Conservation (phyloP, 1,140 invertebrate species). For the Drosophila sp. region DNA sequence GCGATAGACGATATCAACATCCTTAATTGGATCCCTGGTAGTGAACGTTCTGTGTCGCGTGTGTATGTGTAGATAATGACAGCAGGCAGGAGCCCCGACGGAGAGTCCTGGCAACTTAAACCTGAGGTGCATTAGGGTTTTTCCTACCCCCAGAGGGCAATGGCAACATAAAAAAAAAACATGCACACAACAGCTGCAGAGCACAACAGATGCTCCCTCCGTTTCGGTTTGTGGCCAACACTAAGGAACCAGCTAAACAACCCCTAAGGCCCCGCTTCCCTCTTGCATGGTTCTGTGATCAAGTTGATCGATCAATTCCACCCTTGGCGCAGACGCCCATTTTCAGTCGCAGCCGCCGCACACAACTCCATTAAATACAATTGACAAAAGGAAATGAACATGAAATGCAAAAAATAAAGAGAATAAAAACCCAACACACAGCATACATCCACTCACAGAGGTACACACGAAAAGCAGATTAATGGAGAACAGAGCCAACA, state of each 20-base stretch:
- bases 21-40: slow-evolving; percentile 25
- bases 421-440: slow-evolving; percentile 42
- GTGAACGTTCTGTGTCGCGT: not conserved
- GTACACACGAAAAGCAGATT: slow-evolving; percentile 29
- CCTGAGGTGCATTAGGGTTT: slow-evolving; percentile 52
- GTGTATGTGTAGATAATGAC: slow-evolving; percentile 6
- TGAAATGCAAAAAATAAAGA: slow-evolving; percentile 73
- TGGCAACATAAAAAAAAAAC: slow-evolving; percentile 5
- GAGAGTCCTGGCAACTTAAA: not conserved
- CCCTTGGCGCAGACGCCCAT: slow-evolving; percentile 65
- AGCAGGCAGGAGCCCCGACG: slow-evolving; percentile 13
- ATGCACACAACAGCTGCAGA: slow-evolving; percentile 60
- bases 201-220: slow-evolving; percentile 48
- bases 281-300: slow-evolving; percentile 69
- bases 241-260: slow-evolving; percentile 44
- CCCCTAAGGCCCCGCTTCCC: slow-evolving; percentile 52
- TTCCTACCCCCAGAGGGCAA: slow-evolving; percentile 58
- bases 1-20: too few species aligned
- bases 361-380: slow-evolving; percentile 81
- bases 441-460: slow-evolving; percentile 14
- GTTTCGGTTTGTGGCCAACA: slow-evolving; percentile 47
- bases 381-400: slow-evolving; percentile 82
- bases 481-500: slow-evolving; percentile 38
- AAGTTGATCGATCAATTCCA: slow-evolving; percentile 78
- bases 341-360: slow-evolving; percentile 28